Evolutionary conservation across 2,113 vertebrate species (phyloP).

Genomic region (Phoxinus phoxinus): DNA sequence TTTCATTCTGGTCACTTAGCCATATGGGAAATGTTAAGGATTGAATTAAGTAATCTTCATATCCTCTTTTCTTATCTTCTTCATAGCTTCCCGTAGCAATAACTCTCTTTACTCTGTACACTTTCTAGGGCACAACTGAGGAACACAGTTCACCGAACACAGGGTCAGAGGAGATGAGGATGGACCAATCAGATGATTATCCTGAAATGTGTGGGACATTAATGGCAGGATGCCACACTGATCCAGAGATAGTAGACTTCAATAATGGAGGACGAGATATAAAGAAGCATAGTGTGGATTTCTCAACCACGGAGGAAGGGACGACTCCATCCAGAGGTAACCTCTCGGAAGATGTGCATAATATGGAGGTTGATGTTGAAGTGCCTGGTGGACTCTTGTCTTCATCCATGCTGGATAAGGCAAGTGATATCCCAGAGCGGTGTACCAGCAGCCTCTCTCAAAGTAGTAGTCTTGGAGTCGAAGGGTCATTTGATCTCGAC

Average conservation of each 20-base stretch:
- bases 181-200: neutral
- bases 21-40: slow-evolving; percentile 9
- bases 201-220: neutral
- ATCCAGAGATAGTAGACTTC: slow-evolving; percentile 5
- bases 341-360: slow-evolving; percentile 46
- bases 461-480: slow-evolving; percentile 81
- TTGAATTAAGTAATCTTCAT: slow-evolving; percentile 26
- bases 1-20: neutral
- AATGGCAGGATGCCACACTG: neutral
- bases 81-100: neutral
- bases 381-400: slow-evolving; percentile 78
- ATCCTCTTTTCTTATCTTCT: slow-evolving; percentile 22
- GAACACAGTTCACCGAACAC: slow-evolving; percentile 24
- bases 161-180: neutral
- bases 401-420: slow-evolving; percentile 85
- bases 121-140: slow-evolving; percentile 34
- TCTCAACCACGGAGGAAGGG: neutral
- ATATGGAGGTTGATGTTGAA: slow-evolving; percentile 51
- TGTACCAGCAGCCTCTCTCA: slow-evolving; percentile 80
- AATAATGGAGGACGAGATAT: neutral
- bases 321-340: slow-evolving; percentile 55
- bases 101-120: neutral
- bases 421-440: slow-evolving; percentile 82
- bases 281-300: neutral
- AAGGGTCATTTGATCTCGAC: slow-evolving; percentile 74